A percentile compares a stretch with the other conserved stretches of the same genome.
Conservation (phyloP, 1,140 invertebrate genomes). For the Musca domestica region DNA sequence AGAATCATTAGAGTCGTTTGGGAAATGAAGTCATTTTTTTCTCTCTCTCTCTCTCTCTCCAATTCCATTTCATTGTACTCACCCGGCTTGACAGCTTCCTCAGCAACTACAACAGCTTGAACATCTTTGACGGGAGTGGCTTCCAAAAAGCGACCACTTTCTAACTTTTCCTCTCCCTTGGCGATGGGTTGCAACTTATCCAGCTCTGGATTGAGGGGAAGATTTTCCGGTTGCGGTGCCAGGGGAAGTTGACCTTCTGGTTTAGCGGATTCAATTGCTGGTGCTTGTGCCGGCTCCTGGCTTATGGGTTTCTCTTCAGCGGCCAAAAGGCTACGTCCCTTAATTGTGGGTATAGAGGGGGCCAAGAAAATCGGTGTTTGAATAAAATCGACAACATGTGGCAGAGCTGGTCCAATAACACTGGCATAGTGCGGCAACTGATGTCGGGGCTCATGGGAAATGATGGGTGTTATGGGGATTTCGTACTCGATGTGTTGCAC, state of each 20-base stretch:
- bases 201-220: slow-evolving; percentile 22
- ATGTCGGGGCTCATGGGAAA: slow-evolving; percentile 31
- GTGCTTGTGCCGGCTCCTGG: neutral
- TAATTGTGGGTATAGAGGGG: slow-evolving; percentile 40
- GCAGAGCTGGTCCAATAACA: slow-evolving; percentile 36
- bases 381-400: slow-evolving; percentile 44
- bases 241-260: neutral
- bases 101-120: too few relatives aligned
- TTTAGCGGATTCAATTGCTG: neutral
- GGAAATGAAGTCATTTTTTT: too few relatives aligned
- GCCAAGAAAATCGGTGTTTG: slow-evolving; percentile 32
- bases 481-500: neutral
- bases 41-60: too few relatives aligned
- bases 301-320: neutral
- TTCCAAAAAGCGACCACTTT: slow-evolving; percentile 15
- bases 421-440: slow-evolving; percentile 29
- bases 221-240: slow-evolving; percentile 28
- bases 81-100: too few relatives aligned
- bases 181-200: neutral
- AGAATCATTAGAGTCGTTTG: too few relatives aligned
- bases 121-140: neutral
- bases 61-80: too few relatives aligned
- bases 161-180: slow-evolving; percentile 32
- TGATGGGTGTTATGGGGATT: neutral
- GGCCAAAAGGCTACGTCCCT: slow-evolving; percentile 42